A percentile compares a stretch with the other conserved stretches of the same genome.
Conservation (phyloP, 1,140 invertebrate genomes). For the Lutraria rhynchaena region DNA sequence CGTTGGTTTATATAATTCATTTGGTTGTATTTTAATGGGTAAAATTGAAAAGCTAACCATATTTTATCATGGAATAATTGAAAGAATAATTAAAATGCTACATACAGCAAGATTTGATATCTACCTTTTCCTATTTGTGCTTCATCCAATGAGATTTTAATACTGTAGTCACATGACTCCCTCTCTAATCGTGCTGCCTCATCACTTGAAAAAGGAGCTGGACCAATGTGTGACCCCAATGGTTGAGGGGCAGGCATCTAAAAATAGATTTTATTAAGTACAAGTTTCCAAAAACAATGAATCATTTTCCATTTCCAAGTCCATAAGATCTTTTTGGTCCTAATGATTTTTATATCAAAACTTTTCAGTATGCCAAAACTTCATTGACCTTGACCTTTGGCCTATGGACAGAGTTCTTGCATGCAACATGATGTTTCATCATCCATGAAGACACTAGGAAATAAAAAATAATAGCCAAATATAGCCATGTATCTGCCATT, state of each 20-base stretch:
- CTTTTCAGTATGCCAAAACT: too few relatives aligned
- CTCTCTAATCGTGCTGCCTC: constrained; percentile 89
- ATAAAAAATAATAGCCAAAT: background rate
- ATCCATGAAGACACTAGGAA: background rate
- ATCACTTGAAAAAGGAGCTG: constrained; percentile 95
- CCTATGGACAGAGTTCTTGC: background rate
- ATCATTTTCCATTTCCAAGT: too few relatives aligned
- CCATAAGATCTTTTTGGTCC: too few relatives aligned
- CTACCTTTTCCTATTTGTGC: constrained; percentile 90
- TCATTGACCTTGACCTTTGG: too few relatives aligned
- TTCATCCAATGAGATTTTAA: constrained; percentile 91
- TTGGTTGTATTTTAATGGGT: background rate
- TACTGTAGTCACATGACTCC: constrained; percentile 91
- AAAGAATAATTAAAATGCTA: too few relatives aligned
- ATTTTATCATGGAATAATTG: too few relatives aligned
- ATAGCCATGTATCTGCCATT: background rate
- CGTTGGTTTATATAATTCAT: too few relatives aligned
- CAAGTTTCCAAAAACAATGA: too few relatives aligned
- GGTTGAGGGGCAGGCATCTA: background rate
- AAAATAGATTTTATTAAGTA: too few relatives aligned
- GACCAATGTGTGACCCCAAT: constrained; percentile 44
- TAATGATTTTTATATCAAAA: too few relatives aligned
- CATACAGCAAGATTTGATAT: too few relatives aligned
- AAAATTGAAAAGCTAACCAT: too few relatives aligned
- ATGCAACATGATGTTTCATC: background rate